A percentile compares a stretch with the other conserved stretches of the same genome.
Conservation (phyloP, 2,888 invertebrate species). For the Glaucopsyche alexis region DNA sequence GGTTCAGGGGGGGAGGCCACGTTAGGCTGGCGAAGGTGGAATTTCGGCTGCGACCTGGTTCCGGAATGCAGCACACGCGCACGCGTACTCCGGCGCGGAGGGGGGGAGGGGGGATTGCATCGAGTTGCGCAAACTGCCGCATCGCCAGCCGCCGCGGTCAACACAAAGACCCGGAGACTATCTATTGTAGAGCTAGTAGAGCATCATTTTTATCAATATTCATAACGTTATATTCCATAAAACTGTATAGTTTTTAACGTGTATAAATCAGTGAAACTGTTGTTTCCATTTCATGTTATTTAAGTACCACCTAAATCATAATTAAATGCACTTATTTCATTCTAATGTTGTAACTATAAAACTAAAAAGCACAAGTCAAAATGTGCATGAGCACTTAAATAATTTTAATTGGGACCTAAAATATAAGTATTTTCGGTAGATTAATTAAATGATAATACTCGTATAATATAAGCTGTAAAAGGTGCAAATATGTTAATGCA, state of each 20-base stretch:
- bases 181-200: not conserved
- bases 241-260: too few species aligned
- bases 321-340: not conserved
- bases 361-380: not conserved
- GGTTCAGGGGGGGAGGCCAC: constrained; percentile 52
- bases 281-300: not conserved
- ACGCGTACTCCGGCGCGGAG: constrained; percentile 57
- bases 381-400: constrained; percentile 7
- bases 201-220: too few species aligned
- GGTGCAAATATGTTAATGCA: constrained; percentile 39
- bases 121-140: constrained; percentile 76
- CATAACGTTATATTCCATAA: too few species aligned
- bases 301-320: not conserved
- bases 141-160: constrained; percentile 41
- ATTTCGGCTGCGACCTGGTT: constrained; percentile 77
- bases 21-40: constrained; percentile 51
- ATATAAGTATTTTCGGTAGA: not conserved
- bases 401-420: constrained; percentile 12
- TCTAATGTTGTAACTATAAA: not conserved
- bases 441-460: constrained; percentile 26
- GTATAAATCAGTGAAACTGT: too few species aligned
- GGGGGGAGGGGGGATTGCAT: constrained; percentile 60
- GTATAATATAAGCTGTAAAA: constrained; percentile 37
- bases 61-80: constrained; percentile 77
- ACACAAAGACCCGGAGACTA: constrained; percentile 38